Evolutionary conservation across 1,140 invertebrate genomes (phyloP).

Genomic region (Linepithema humile): DNA sequence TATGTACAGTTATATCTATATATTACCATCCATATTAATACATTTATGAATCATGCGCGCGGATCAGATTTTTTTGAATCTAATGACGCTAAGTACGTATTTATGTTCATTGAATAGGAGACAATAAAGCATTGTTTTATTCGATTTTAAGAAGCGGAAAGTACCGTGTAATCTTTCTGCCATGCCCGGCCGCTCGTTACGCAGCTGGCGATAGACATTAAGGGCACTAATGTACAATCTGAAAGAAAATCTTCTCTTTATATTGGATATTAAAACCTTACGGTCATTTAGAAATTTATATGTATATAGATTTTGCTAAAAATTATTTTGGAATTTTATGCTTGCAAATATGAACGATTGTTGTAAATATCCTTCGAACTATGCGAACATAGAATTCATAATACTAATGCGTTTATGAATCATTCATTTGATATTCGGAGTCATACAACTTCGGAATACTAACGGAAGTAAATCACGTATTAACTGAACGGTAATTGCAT

Average conservation of each 20-base stretch:
- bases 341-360: neutral
- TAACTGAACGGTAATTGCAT: conserved; percentile 3
- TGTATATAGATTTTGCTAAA: too few species aligned
- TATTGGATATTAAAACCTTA: too few species aligned
- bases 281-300: too few species aligned
- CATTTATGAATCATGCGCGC: neutral
- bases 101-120: neutral
- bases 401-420: conserved; percentile 2
- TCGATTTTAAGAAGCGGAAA: neutral
- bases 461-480: conserved; percentile 32
- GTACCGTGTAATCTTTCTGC: neutral
- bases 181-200: too few species aligned
- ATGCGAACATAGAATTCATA: too few species aligned
- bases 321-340: too few species aligned
- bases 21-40: neutral
- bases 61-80: neutral
- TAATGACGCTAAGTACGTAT: neutral
- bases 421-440: neutral
- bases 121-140: neutral
- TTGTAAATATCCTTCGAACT: neutral
- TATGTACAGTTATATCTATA: neutral
- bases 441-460: neutral
- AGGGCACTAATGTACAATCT: neutral
- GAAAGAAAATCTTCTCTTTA: neutral
- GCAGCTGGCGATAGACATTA: neutral